Percentiles rank a stretch among this genome's conserved stretches.
phyloP scores from a whole-genome alignment of 2,797 vertebrate species.

The Morus bassanus region DNA sequence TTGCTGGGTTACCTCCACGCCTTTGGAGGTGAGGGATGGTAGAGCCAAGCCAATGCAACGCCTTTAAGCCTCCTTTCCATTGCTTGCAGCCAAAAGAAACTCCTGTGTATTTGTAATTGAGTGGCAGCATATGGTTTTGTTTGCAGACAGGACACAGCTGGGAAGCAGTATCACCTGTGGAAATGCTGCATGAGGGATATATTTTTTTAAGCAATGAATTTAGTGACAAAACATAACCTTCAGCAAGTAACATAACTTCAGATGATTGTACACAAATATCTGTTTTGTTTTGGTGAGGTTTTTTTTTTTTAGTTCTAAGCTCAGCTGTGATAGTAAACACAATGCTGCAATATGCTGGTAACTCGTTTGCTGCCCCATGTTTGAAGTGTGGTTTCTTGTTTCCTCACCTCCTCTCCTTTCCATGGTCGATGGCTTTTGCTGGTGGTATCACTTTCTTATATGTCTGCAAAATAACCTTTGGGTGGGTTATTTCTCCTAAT shows the following conservation, averaged over 20 bases:
- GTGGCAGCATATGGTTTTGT: slow-evolving; percentile 32
- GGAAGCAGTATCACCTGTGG: slow-evolving; percentile 47
- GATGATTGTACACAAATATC: not conserved
- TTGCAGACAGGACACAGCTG: slow-evolving; percentile 68
- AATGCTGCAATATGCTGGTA: not conserved
- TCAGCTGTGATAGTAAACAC: not conserved
- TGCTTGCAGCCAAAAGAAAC: not conserved
- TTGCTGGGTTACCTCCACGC: not conserved
- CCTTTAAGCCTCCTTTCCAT: not conserved
- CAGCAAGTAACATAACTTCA: not conserved
- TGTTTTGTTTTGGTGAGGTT: not conserved
- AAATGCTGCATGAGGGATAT: not conserved
- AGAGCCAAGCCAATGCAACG: not conserved
- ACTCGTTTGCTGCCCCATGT: not conserved
- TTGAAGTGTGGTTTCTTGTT: not conserved
- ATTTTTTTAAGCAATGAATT: not conserved
- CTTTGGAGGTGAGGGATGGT: not conserved
- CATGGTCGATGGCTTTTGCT: not conserved
- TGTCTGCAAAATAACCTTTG: not conserved
- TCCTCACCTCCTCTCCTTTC: not conserved
- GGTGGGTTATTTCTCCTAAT: not conserved
- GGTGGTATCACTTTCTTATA: not conserved
- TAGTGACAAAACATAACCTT: slow-evolving; percentile 34
- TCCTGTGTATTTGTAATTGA: not conserved
- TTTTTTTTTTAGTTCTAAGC: not conserved